Evolutionary conservation across 2,797 vertebrate genomes (phyloP).

Genomic region (Neopelma chrysocephalum): DNA sequence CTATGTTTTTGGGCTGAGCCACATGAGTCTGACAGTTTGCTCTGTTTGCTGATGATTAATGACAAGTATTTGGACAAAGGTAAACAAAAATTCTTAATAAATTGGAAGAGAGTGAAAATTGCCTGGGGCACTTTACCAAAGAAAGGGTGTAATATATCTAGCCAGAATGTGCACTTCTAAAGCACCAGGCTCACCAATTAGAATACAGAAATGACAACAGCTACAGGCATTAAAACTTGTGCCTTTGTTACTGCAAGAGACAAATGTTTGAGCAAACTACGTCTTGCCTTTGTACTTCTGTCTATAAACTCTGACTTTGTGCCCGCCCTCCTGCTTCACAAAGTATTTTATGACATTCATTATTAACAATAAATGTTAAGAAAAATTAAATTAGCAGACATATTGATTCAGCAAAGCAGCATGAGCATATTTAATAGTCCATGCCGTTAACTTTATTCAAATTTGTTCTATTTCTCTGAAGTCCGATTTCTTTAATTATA

Average conservation of each 20-base stretch:
- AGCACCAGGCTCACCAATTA: slow-evolving; percentile 35
- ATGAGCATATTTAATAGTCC: slow-evolving; percentile 42
- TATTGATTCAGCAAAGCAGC: slow-evolving; percentile 61
- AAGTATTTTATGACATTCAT: slow-evolving; percentile 60
- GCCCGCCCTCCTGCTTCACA: slow-evolving; percentile 29
- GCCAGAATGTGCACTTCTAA: background rate
- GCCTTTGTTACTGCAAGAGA: background rate
- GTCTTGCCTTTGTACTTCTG: slow-evolving; percentile 1
- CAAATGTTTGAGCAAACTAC: background rate
- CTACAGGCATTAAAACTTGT: background rate
- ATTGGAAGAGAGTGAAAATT: slow-evolving; percentile 24
- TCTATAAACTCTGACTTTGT: slow-evolving; percentile 38
- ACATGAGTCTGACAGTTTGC: background rate
- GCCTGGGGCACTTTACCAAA: slow-evolving; percentile 17
- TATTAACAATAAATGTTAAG: slow-evolving; percentile 65
- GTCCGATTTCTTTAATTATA: slow-evolving; percentile 33
- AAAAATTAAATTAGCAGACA: slow-evolving; percentile 53
- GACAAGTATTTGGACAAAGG: slow-evolving; percentile 32
- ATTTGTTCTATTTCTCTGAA: slow-evolving; percentile 42
- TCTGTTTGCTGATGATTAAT: slow-evolving; percentile 36
- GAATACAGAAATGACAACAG: slow-evolving; percentile 32
- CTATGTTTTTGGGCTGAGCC: background rate
- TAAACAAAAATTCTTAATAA: slow-evolving; percentile 51
- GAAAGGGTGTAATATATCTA: slow-evolving; percentile 11
- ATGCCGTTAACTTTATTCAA: slow-evolving; percentile 43